Conservation (phyloP, 2,888 invertebrate species). For the Drosophila basisetae region DNA sequence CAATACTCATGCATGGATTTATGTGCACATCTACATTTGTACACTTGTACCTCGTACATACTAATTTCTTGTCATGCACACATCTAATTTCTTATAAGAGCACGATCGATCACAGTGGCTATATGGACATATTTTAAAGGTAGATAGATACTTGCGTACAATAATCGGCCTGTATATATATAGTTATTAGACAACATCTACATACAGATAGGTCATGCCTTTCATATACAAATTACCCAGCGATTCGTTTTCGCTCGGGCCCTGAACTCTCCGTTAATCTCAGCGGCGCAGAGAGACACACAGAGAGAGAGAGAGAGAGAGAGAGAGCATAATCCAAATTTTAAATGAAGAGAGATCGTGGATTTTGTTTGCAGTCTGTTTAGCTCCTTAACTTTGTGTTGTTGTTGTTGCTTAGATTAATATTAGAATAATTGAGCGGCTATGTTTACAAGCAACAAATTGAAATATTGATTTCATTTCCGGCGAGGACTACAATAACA, state of each 20-base stretch:
- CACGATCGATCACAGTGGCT: conserved; percentile 5
- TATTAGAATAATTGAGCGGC: not conserved
- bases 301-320: not conserved
- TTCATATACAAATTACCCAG: not conserved
- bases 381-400: not conserved
- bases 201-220: conserved; percentile 7
- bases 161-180: not conserved
- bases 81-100: conserved; percentile 12
- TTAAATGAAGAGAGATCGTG: not conserved
- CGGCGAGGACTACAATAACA: not conserved
- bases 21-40: conserved; percentile 4
- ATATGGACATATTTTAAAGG: not conserved
- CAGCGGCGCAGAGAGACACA: not conserved
- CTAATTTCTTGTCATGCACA: conserved; percentile 10
- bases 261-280: not conserved
- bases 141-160: not conserved
- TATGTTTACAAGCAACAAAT: not conserved
- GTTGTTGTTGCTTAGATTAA: not conserved
- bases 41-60: conserved; percentile 5
- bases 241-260: not conserved
- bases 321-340: not conserved
- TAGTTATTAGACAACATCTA: not conserved
- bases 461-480: not conserved
- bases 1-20: conserved; percentile 1
- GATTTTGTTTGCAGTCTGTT: not conserved